Percentiles rank a stretch among this genome's conserved stretches.
These are phyloP conservation scores for Myiozetetes cayanensis DNA, from an alignment of 2,113 vertebrate species.

Conservation along the genomic window DNA sequence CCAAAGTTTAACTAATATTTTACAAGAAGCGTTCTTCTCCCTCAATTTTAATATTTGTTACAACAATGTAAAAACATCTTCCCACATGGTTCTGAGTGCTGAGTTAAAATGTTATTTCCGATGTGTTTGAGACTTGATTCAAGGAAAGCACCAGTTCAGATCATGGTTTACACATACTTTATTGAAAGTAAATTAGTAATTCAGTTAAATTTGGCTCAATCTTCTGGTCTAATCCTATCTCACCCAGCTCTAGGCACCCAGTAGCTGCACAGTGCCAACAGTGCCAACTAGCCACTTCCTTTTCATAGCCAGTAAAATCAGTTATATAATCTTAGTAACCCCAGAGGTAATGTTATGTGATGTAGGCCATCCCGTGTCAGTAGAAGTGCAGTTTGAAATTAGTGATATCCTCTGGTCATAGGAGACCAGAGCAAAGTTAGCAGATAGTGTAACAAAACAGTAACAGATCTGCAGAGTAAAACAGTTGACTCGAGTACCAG, in stretches of 20 bases:
- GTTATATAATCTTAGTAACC: background rate
- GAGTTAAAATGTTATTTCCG: background rate
- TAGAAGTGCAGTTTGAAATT: background rate
- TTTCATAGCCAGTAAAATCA: background rate
- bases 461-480: background rate
- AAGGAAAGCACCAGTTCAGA: background rate
- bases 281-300: background rate
- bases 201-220: background rate
- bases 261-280: background rate
- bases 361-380: background rate
- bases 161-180: background rate
- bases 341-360: background rate
- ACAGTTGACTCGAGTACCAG: background rate
- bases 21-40: background rate
- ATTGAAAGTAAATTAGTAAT: background rate
- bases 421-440: fast-evolving
- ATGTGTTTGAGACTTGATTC: background rate
- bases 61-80: background rate
- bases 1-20: background rate
- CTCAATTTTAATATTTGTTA: background rate
- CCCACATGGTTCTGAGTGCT: background rate
- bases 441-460: background rate
- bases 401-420: background rate
- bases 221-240: background rate
- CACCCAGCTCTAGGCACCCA: background rate